Percentiles rank a stretch among this genome's conserved stretches.
These are phyloP conservation scores for Argentina silus DNA, from an alignment of 2,797 vertebrate species.

Conservation along the genomic window DNA sequence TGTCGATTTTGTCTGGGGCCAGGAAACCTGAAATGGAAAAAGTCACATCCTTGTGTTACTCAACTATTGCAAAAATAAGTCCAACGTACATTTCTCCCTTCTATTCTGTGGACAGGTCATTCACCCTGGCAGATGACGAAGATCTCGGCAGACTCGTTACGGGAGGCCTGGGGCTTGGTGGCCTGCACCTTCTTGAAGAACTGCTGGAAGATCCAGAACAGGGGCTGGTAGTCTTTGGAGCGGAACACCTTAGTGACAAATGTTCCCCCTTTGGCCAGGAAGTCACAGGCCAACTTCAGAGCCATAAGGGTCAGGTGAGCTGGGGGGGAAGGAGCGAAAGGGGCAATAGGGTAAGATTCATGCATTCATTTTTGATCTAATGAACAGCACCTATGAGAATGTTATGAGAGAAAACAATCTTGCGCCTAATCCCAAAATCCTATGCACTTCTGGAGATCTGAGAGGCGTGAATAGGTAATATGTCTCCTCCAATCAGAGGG, in stretches of 20 bases:
- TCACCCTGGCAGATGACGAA: conserved; percentile 95
- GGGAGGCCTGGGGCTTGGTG: conserved; percentile 96
- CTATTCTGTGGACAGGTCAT: neutral
- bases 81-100: neutral
- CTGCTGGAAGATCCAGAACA: conserved; percentile 98
- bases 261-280: conserved; percentile 89
- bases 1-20: conserved; percentile 95
- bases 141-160: conserved; percentile 96
- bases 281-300: conserved; percentile 91
- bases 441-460: too few species aligned
- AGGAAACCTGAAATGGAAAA: conserved; percentile 80
- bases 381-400: neutral
- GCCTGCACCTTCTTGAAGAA: conserved; percentile 94
- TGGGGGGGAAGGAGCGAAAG: conserved; percentile 44
- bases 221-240: conserved; percentile 94
- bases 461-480: too few species aligned
- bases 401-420: neutral
- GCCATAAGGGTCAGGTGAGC: conserved; percentile 94
- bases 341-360: neutral
- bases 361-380: neutral
- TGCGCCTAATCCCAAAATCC: too few species aligned
- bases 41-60: neutral
- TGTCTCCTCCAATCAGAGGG: too few species aligned
- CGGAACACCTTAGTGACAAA: conserved; percentile 98
- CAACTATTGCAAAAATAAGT: neutral